Conservation (phyloP, 2,113 vertebrate genomes). For the Erythrolamprus reginae region DNA sequence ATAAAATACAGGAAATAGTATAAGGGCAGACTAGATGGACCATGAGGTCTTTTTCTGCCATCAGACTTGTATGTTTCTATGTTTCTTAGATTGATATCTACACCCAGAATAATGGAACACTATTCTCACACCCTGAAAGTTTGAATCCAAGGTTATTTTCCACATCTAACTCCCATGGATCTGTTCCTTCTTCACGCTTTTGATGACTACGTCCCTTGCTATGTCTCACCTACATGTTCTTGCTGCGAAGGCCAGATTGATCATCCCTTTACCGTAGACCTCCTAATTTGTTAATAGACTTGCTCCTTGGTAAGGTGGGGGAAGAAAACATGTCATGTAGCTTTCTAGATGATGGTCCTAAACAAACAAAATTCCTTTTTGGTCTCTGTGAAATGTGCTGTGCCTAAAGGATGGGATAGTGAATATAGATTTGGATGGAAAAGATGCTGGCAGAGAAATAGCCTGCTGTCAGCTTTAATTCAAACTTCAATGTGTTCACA, state of each 20-base stretch:
- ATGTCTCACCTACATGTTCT: no score
- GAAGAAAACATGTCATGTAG: neutral
- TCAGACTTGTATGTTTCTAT: no score
- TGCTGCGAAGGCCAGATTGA: neutral
- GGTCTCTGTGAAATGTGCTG: neutral
- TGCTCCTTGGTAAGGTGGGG: neutral
- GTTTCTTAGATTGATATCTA: slow-evolving; percentile 28
- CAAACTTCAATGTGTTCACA: neutral
- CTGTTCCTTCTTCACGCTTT: neutral
- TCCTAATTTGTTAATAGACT: neutral
- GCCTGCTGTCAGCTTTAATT: neutral
- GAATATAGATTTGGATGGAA: neutral
- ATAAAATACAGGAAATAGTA: no score
- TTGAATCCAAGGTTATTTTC: neutral
- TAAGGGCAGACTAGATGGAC: no score
- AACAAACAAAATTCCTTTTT: neutral
- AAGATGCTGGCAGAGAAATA: neutral
- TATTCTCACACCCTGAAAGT: neutral
- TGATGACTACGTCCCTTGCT: neutral
- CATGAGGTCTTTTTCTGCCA: no score
- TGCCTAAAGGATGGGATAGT: neutral
- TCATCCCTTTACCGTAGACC: neutral
- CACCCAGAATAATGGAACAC: neutral
- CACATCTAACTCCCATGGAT: neutral
- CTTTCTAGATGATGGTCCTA: neutral